Evolutionary conservation across 1,140 invertebrate genomes (phyloP), one percentile per base, ranked within the genome.

Genomic region (Lasioglossum baleicum): DNA sequence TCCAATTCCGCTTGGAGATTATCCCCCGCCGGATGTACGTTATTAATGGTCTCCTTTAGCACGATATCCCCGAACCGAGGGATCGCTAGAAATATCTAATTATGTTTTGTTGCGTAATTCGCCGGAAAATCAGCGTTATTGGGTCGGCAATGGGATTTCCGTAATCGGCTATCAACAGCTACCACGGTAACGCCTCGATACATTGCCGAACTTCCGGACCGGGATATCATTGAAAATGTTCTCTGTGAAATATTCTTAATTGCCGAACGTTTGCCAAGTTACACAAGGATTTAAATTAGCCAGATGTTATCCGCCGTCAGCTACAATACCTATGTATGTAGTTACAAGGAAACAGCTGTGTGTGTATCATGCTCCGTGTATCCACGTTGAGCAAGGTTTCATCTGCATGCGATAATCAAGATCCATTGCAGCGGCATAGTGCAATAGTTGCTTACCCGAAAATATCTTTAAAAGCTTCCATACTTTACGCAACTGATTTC

Each of bases 81-180:
- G 76, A 79, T 79, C 51, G 69, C 40, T 79, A 69, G 76, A 79
- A 79, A 79, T 79, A 79, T 79, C 76, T 79, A 79, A 79, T 79
- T 79, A 79, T 35, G 70, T 40, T 44, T 63, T 56, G 76, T 65
- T 79, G 58, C 76, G 61, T 40, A 65, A 79, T 79, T 66, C 56
- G 60, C 69, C 56, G 70, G 69, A 73, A 65, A 73, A 73, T 65
- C 35, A 61, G 61, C 40, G 64, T 79, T 79, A 60, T 73, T 26
- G n/a, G 44, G 56, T 51, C 17, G 0, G 0, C 2, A 48, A 11
- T 44, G 0, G 22, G 15, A n/a, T 26, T 40, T 66, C 44, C 31
- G 2, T 8, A 2, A 2, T 10, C 3, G 22, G 20, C 42, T 42
- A 65, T 40, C 61, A n/a, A 58, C 51, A 15, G 35, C 35, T 35